Percentiles rank a stretch among this genome's conserved stretches.
phyloP scores from a whole-genome alignment of 2,888 invertebrate species.

The Pilophorus perplexus region DNA sequence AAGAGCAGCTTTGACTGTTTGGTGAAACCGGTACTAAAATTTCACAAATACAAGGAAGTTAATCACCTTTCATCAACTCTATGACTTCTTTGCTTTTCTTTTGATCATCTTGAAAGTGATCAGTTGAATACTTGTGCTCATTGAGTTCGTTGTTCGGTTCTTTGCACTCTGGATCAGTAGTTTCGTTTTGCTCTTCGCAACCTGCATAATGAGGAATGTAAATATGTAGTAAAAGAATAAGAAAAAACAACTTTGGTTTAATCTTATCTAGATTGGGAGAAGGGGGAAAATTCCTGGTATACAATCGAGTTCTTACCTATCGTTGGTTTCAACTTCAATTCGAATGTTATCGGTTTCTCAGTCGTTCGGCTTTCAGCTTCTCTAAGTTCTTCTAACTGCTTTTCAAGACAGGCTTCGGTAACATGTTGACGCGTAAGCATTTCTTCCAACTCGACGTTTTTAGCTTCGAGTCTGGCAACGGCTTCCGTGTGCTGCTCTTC shows the following conservation, averaged over 20 bases:
- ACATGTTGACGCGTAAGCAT: conserved; percentile 53
- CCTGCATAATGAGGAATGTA: neutral
- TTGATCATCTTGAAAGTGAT: conserved; percentile 5
- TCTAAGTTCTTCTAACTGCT: conserved; percentile 41
- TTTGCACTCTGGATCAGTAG: neutral
- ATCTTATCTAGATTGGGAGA: no score
- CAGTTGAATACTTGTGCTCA: neutral
- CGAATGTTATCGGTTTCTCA: conserved; percentile 39
- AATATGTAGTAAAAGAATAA: neutral
- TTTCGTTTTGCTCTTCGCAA: neutral
- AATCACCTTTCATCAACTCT: conserved; percentile 14
- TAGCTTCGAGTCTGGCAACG: conserved; percentile 57
- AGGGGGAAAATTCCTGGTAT: no score
- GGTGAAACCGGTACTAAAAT: no score
- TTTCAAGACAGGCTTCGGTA: conserved; percentile 37
- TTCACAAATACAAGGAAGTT: no score
- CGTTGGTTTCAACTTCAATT: conserved; percentile 24
- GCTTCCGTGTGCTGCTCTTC: conserved; percentile 57
- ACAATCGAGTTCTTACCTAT: conserved; percentile 17
- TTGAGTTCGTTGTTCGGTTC: neutral
- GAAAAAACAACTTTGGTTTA: no score
- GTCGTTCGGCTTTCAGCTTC: conserved; percentile 40
- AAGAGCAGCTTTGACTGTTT: no score
- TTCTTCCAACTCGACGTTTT: conserved; percentile 57
- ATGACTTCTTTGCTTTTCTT: conserved; percentile 20